Percentiles rank a stretch among this genome's conserved stretches.
Conservation (phyloP, 2,113 vertebrate species). For the Cnemophilus loriae region DNA sequence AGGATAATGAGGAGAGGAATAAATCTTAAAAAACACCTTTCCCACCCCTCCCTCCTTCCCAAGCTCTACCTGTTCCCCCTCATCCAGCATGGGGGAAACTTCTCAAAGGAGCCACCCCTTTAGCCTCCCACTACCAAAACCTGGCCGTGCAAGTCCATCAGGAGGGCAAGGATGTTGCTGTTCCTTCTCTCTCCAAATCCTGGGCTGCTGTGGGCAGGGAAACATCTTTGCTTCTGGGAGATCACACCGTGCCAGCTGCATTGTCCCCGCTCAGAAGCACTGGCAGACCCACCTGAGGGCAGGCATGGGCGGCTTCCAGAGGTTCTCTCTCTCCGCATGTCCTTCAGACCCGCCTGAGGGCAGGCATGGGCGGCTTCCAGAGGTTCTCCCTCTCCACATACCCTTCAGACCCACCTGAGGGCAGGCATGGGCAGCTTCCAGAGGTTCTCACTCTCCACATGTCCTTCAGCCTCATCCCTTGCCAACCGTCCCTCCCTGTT, state of each 20-base stretch:
- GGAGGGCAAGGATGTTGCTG: background rate
- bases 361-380: too few species aligned
- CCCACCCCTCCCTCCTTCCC: background rate
- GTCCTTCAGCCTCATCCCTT: background rate
- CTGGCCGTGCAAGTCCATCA: background rate
- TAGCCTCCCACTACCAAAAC: background rate
- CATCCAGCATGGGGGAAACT: background rate
- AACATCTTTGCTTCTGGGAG: background rate
- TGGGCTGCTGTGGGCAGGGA: background rate
- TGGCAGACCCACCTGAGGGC: background rate
- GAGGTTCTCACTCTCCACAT: too few species aligned
- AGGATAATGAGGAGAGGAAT: background rate
- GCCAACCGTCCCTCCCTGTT: background rate
- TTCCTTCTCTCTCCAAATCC: background rate
- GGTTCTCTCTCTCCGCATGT: background rate
- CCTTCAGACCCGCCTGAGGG: too few species aligned
- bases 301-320: too few species aligned
- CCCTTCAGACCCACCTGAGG: too few species aligned
- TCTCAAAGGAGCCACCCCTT: too few species aligned
- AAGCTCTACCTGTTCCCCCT: background rate
- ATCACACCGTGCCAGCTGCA: rapidly evolving
- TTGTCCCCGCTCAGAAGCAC: rapidly evolving
- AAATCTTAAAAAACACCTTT: background rate
- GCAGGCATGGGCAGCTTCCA: too few species aligned
- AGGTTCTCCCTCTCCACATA: too few species aligned